Evolutionary conservation across 1,140 invertebrate species (phyloP), one percentile per base, ranked within the genome.

Genomic region (Drosophila ironensis): DNA sequence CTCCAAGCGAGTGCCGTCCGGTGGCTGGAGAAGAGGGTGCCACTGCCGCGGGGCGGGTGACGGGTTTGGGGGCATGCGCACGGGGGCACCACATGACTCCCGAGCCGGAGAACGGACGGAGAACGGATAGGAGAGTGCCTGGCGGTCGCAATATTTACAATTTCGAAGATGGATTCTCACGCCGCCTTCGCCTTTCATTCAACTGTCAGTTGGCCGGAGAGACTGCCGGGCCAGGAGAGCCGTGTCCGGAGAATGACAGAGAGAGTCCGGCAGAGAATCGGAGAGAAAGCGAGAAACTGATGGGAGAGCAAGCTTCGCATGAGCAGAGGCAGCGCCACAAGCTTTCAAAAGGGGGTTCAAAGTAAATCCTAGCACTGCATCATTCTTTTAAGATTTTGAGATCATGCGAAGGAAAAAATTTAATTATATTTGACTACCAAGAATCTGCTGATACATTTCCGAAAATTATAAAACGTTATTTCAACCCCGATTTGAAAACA

Each of bases 91-190:
- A 42, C 53, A 52, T 59, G 30, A 40, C 60, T 64, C 33, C 42
- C 24, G 19, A 63, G 16, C 8, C 14, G 24, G 24, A 14, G 8
- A 20, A 53, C 17, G 20, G 9, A 28, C 20, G 40, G 20, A 5
- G 24, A n/a, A n/a, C n/a, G n/a, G n/a, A n/a, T n/a, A n/a, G 24
- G 11, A 41, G 19, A 37, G 12, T 44, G 24, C 41, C 25, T 17
- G 53, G 3, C 6, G 30, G 11, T 46, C 54, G 60, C 48, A 82
- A 57, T 87, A 80, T 80, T 88, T 88, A 84, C 84, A 73, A 56
- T 64, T 44, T 84, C 53, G 57, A 71, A 87, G 54, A 44, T 35
- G 52, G 51, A 17, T 28, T 12, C 37, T 54, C 50, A 67, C 67
- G 66, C 59, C 42, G 59, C 33, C 38, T 64, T 56, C 27, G 59